Conservation (phyloP, 2,797 vertebrate species). For the Lepus townsendii region DNA sequence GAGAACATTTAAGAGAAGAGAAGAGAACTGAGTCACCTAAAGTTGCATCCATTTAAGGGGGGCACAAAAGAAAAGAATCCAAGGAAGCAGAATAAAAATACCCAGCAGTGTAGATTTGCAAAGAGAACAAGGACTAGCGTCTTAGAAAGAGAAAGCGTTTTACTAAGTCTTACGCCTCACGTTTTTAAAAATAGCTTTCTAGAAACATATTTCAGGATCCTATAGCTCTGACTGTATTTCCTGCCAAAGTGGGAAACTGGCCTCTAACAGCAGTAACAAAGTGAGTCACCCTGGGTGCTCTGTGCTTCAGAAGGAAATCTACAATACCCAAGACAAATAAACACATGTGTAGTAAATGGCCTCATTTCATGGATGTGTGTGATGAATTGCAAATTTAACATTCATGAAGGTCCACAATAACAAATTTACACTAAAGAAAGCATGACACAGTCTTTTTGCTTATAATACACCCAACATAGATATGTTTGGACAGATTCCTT, state of each 20-base stretch:
- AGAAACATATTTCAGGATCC: conserved; percentile 78
- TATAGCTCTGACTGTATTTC: conserved; percentile 72
- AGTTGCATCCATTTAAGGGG: conserved; percentile 32
- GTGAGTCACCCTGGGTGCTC: not conserved
- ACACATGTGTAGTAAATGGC: not conserved
- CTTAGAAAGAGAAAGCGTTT: conserved; percentile 63
- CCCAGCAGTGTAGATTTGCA: conserved; percentile 16
- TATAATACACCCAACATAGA: conserved; percentile 7
- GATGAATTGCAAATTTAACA: conserved; percentile 31
- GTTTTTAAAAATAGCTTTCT: conserved; percentile 79
- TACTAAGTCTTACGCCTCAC: conserved; percentile 75
- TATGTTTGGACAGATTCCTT: not conserved
- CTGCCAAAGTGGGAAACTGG: conserved; percentile 74
- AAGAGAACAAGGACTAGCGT: conserved; percentile 54
- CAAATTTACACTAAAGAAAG: not conserved
- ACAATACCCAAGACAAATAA: conserved; percentile 16
- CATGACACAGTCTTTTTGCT: not conserved
- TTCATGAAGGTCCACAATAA: not conserved
- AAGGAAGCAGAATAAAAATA: conserved; percentile 54
- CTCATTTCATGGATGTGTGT: conserved; percentile 7
- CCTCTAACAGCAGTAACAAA: conserved; percentile 76
- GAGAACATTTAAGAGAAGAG: not conserved
- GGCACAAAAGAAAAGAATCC: not conserved
- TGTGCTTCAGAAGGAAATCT: conserved; percentile 52
- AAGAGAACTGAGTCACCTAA: not conserved